Evolutionary conservation across 2,797 vertebrate species (phyloP).

Genomic region (Periparus ater): DNA sequence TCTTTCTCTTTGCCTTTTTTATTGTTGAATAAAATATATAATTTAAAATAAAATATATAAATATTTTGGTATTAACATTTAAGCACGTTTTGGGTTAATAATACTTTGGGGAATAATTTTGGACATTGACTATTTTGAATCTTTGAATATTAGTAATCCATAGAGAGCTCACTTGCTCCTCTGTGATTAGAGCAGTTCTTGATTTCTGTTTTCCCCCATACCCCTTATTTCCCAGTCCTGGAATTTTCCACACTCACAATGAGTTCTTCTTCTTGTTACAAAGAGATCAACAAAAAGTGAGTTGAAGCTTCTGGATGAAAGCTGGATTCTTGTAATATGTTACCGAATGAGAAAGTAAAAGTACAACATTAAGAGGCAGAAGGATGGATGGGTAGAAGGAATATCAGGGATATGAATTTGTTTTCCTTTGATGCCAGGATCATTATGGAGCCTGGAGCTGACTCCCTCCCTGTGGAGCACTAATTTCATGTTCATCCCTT

Average conservation of each 20-base stretch:
- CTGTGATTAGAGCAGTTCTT: not conserved
- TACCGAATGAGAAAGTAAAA: not conserved
- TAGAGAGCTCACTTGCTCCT: not conserved
- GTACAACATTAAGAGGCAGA: not conserved
- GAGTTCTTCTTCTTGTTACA: not conserved
- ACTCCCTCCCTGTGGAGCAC: not conserved
- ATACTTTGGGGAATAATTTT: not conserved
- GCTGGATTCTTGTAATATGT: not conserved
- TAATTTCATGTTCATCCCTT: not conserved
- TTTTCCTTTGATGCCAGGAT: not conserved
- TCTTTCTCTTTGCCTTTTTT: not conserved
- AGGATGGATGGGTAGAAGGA: not conserved
- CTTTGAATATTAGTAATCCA: not conserved
- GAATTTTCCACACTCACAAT: not conserved
- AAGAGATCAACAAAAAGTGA: not conserved
- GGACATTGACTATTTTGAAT: not conserved
- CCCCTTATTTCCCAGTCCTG: not conserved
- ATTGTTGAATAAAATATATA: not conserved
- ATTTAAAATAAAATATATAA: not conserved
- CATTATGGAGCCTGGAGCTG: not conserved
- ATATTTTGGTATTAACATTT: not conserved
- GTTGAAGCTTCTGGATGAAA: not conserved
- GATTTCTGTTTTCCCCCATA: fast-evolving
- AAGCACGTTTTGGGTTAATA: fast-evolving
- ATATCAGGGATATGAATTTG: not conserved